Percentiles rank a stretch among this genome's conserved stretches.
These are phyloP conservation scores for Iguana delicatissima DNA, from an alignment of 2,797 vertebrate genomes.

Conservation along the genomic window DNA sequence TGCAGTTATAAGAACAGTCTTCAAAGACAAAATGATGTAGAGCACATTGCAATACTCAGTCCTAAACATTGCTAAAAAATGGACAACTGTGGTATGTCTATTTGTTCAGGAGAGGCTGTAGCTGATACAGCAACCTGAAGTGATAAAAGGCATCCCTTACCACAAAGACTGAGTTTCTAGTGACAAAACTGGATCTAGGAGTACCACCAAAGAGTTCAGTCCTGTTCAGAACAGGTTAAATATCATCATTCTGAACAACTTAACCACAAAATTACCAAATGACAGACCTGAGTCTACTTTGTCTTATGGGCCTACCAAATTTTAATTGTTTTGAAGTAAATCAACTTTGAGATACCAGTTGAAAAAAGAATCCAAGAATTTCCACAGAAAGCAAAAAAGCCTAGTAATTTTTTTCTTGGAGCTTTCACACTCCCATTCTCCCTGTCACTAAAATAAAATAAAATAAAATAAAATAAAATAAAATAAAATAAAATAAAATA, in stretches of 20 bases:
- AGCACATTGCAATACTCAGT: background rate
- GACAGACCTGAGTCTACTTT: background rate
- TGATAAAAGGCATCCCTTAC: background rate
- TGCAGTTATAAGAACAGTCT: background rate
- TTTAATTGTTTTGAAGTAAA: background rate
- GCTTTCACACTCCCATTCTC: constrained; percentile 49
- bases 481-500: constrained; percentile 38
- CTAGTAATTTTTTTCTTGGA: constrained; percentile 11
- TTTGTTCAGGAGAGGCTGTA: background rate
- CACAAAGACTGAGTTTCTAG: background rate
- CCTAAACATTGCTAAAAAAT: background rate
- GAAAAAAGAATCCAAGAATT: background rate
- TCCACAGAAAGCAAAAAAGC: background rate
- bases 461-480: background rate
- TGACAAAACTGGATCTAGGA: background rate
- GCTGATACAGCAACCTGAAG: background rate
- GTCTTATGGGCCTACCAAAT: background rate
- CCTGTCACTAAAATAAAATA: constrained; percentile 22
- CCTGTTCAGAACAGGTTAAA: background rate
- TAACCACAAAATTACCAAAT: background rate
- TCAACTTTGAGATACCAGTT: background rate
- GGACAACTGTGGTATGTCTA: background rate
- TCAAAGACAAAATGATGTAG: background rate
- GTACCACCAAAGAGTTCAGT: background rate
- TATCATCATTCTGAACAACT: background rate